phyloP scores from a whole-genome alignment of 2,888 invertebrate species.

The Notodonta dromedarius region DNA sequence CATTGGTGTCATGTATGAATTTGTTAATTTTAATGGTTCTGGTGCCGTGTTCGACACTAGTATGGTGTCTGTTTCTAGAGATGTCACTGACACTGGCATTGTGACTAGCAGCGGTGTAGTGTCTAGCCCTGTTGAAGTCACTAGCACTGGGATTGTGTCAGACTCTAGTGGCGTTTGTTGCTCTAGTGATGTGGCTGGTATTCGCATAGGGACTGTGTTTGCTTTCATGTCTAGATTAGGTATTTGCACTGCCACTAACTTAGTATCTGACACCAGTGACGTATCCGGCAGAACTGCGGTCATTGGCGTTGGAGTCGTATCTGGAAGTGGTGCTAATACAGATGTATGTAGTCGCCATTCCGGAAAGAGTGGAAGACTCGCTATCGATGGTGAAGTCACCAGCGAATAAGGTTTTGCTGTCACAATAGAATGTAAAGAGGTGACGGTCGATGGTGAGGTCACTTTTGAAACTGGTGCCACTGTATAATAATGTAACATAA shows the following conservation, averaged over 20 bases:
- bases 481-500: not conserved
- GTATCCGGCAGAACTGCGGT: not conserved
- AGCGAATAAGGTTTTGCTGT: not conserved
- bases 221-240: too few species aligned
- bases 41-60: not conserved
- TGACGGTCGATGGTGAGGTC: not conserved
- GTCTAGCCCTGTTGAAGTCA: not conserved
- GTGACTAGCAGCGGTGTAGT: not conserved
- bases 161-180: too few species aligned
- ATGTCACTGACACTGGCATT: not conserved
- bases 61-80: too few species aligned
- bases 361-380: not conserved
- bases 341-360: too few species aligned
- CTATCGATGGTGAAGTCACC: not conserved
- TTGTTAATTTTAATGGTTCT: not conserved
- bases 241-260: too few species aligned
- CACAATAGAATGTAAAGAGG: not conserved
- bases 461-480: not conserved
- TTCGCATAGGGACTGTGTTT: too few species aligned
- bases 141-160: too few species aligned
- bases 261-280: too few species aligned
- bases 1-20: too few species aligned
- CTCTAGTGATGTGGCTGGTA: too few species aligned
- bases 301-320: too few species aligned
- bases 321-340: too few species aligned